These are phyloP conservation scores for Podocnemis expansa DNA, from an alignment of 2,113 vertebrate species.

Conservation along the genomic window DNA sequence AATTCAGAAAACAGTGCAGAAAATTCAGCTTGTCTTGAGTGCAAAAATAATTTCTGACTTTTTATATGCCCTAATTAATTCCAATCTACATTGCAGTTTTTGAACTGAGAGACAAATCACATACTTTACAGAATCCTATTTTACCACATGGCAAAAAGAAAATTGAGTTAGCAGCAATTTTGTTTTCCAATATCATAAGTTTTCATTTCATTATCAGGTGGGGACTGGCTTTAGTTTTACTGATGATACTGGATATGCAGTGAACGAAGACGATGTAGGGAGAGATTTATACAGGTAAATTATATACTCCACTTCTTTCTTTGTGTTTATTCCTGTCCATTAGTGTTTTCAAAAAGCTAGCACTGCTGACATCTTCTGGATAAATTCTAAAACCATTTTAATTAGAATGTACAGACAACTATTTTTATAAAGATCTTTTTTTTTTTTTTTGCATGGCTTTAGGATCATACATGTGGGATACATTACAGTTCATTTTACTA, in stretches of 20 bases:
- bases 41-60: background rate
- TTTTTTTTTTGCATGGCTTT: background rate
- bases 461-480: background rate
- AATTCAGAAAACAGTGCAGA: background rate
- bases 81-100: background rate
- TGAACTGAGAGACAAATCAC: background rate
- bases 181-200: background rate
- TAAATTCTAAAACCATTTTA: background rate
- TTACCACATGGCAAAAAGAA: background rate
- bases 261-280: conserved; percentile 82
- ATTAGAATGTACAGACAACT: background rate
- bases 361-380: background rate
- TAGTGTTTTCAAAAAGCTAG: background rate
- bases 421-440: background rate
- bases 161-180: background rate
- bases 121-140: background rate
- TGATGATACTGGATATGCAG: conserved; percentile 75
- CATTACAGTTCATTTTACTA: background rate
- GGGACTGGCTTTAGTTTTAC: conserved; percentile 88
- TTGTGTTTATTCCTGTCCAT: background rate
- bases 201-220: conserved; percentile 68
- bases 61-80: background rate
- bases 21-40: background rate
- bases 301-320: background rate
- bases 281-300: conserved; percentile 81